Conservation (phyloP, 35 echinoderm and acorn worm species). For the Amphiura filiformis region DNA sequence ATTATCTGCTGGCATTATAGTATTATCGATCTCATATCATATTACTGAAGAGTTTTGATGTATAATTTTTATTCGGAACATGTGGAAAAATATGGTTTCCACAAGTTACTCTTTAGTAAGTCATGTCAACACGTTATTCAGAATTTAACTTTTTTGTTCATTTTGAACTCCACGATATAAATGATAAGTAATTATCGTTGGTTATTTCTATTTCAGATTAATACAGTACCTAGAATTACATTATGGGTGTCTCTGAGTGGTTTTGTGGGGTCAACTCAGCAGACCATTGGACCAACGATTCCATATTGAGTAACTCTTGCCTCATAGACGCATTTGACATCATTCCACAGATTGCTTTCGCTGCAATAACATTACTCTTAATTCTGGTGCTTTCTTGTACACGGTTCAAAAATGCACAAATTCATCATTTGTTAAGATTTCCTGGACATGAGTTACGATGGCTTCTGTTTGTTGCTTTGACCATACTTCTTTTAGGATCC, state of each 20-base stretch:
- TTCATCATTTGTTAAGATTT: not conserved
- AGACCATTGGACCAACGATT: not conserved
- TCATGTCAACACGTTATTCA: too few species aligned
- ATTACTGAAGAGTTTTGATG: too few species aligned
- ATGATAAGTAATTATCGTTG: too few species aligned
- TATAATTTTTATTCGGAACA: too few species aligned
- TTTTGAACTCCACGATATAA: too few species aligned
- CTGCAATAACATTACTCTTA: not conserved
- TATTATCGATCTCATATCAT: too few species aligned
- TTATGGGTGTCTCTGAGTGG: slow-evolving; percentile 19
- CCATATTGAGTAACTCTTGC: not conserved
- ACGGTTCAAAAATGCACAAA: not conserved
- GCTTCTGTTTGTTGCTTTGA: not conserved
- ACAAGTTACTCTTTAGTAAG: too few species aligned
- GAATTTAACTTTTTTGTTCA: too few species aligned
- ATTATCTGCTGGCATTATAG: too few species aligned
- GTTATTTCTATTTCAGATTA: too few species aligned
- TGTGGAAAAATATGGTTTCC: too few species aligned
- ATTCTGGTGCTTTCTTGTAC: not conserved
- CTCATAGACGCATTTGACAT: not conserved
- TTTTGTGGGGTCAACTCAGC: slow-evolving; percentile 42
- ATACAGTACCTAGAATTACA: too few species aligned
- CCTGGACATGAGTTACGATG: slow-evolving; percentile 4
- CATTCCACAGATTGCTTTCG: not conserved
- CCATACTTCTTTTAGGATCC: not conserved